Conservation (phyloP, 2,888 invertebrate species). For the Agriotes lineatus region DNA sequence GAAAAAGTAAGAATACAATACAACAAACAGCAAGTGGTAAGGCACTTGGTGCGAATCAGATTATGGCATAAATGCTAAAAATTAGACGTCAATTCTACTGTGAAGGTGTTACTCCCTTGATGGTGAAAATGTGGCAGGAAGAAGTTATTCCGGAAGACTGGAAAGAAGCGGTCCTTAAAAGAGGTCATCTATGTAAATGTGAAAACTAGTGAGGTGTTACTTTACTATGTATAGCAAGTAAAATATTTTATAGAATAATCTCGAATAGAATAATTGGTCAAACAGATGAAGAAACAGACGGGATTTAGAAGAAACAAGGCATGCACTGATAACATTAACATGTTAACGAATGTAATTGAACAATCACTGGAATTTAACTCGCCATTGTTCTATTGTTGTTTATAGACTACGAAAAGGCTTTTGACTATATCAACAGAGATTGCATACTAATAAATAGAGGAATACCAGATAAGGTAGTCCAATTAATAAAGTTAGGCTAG, state of each 20-base stretch:
- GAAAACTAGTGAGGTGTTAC: background rate
- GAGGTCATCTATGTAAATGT: no score
- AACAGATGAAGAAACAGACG: background rate
- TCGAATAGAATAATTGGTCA: background rate
- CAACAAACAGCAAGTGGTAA: conserved; percentile 7
- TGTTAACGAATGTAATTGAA: background rate
- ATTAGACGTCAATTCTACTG: background rate
- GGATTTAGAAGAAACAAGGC: conserved; percentile 3
- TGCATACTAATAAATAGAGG: conserved; percentile 3
- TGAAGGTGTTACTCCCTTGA: no score
- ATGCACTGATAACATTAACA: background rate
- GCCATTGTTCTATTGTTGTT: background rate
- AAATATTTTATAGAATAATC: background rate
- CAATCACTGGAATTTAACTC: conserved; percentile 1
- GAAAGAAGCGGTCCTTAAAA: background rate
- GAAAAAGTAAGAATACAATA: background rate
- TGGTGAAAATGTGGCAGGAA: conserved; percentile 2
- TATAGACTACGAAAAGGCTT: background rate
- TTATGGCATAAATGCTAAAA: background rate
- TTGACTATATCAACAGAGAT: background rate
- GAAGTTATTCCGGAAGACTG: background rate
- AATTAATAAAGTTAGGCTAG: background rate
- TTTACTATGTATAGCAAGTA: background rate
- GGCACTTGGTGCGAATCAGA: background rate
- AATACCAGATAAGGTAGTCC: conserved; percentile 3